A percentile compares a stretch with the other conserved stretches of the same genome.
Conservation (phyloP, 2,113 vertebrate genomes). For the Alaudala cheleensis region DNA sequence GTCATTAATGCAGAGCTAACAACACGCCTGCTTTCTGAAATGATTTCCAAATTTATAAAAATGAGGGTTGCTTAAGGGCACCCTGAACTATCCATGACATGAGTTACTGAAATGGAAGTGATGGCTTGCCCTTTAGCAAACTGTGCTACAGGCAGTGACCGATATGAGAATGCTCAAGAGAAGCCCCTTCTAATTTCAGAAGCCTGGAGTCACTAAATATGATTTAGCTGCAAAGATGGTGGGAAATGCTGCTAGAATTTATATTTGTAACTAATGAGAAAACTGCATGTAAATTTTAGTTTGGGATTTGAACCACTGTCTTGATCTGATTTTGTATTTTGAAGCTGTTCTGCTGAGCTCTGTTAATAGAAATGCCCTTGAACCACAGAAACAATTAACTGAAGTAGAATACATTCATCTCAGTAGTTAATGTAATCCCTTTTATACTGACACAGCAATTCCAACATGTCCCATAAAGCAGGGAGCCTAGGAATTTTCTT, state of each 20-base stretch:
- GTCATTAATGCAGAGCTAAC: background rate
- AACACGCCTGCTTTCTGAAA: background rate
- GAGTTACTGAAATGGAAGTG: background rate
- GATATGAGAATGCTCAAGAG: background rate
- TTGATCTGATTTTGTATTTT: constrained; percentile 22
- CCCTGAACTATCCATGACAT: background rate
- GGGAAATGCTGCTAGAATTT: background rate
- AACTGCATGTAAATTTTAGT: background rate
- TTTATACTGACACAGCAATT: background rate
- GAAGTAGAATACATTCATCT: background rate
- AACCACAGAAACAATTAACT: background rate
- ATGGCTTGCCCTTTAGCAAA: background rate
- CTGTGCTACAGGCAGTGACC: accelerated
- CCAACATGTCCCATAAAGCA: accelerated
- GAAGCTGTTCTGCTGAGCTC: background rate
- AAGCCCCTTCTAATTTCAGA: background rate
- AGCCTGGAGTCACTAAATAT: background rate
- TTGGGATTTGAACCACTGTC: background rate
- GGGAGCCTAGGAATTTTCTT: background rate
- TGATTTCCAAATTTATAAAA: background rate
- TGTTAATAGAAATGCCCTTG: background rate
- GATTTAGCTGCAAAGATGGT: background rate
- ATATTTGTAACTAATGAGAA: background rate
- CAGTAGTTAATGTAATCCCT: background rate
- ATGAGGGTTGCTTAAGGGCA: background rate